Percentiles rank a stretch among this genome's conserved stretches.
phyloP scores from a whole-genome alignment of 2,113 vertebrate species.

The Carassius auratus region DNA sequence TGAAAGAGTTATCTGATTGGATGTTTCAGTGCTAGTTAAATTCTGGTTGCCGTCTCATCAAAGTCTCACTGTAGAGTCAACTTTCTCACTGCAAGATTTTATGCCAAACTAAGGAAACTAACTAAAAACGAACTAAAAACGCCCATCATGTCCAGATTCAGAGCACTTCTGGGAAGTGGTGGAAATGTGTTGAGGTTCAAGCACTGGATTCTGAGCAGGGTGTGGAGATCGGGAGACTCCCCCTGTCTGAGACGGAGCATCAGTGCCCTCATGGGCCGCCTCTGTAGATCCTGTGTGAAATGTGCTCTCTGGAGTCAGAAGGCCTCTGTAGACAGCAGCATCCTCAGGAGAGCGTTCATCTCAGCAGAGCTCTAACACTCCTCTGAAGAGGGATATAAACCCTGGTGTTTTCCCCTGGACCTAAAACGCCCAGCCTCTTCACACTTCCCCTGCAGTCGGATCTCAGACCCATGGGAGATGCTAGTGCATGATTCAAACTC shows the following conservation, averaged over 20 bases:
- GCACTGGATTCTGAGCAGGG: background rate
- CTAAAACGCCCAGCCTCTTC: background rate
- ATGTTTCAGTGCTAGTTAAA: background rate
- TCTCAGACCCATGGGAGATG: background rate
- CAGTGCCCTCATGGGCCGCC: constrained; percentile 44
- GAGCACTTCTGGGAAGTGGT: background rate
- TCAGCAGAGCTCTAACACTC: constrained; percentile 78
- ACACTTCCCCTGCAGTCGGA: background rate
- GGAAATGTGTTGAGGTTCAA: background rate
- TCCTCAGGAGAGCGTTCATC: constrained; percentile 85
- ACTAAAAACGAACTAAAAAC: background rate
- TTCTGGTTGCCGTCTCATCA: background rate
- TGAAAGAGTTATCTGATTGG: background rate
- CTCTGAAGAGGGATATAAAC: constrained; percentile 56
- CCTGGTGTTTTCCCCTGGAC: background rate
- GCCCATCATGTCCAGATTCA: background rate
- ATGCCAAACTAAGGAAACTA: background rate
- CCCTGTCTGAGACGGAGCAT: background rate
- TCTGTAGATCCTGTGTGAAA: constrained; percentile 78
- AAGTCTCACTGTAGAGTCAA: background rate
- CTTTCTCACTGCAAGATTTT: background rate
- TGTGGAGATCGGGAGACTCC: background rate
- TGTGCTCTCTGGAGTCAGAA: constrained; percentile 82
- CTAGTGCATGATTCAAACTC: background rate
- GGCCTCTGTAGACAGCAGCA: constrained; percentile 86